phyloP scores from a whole-genome alignment of 1,140 invertebrate genomes.

The Onthophagus taurus region DNA sequence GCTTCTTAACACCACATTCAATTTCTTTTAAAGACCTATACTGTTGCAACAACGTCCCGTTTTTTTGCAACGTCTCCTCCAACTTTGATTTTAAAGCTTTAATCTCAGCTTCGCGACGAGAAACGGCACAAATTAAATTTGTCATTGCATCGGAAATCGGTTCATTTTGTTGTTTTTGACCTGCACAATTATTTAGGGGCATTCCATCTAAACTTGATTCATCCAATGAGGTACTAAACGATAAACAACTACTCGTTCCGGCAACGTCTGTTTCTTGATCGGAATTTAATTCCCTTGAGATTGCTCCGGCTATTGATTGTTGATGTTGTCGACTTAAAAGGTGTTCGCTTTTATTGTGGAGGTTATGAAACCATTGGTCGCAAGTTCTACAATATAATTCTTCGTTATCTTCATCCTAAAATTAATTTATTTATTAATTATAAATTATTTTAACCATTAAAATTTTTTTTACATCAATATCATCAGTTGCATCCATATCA shows the following conservation, averaged over 20 bases:
- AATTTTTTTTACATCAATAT: slow-evolving; percentile 43
- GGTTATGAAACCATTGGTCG: slow-evolving; percentile 47
- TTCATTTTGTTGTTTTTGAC: slow-evolving; percentile 7
- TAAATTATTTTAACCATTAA: too few species aligned
- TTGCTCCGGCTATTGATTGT: slow-evolving; percentile 37
- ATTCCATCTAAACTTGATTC: slow-evolving; percentile 37
- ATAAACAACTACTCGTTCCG: slow-evolving; percentile 17
- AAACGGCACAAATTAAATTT: slow-evolving; percentile 27
- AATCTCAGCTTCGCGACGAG: slow-evolving; percentile 36
- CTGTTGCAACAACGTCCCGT: slow-evolving; percentile 28
- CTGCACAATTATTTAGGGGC: slow-evolving; percentile 10
- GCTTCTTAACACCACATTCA: slow-evolving; percentile 28
- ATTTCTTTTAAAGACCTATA: slow-evolving; percentile 29
- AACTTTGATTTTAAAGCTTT: slow-evolving; percentile 24
- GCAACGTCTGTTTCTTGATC: slow-evolving; percentile 17
- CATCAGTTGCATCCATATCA: slow-evolving; percentile 45
- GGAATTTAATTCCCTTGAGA: slow-evolving; percentile 26
- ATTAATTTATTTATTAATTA: slow-evolving; percentile 13
- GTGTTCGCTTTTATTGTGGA: slow-evolving; percentile 51
- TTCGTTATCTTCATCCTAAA: slow-evolving; percentile 45
- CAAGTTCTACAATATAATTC: slow-evolving; percentile 48
- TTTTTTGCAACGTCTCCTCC: slow-evolving; percentile 24
- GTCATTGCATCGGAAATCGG: slow-evolving; percentile 32
- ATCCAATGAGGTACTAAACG: slow-evolving; percentile 33
- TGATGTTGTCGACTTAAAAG: slow-evolving; percentile 46